Conservation (phyloP, 2,113 vertebrate species). For the Sarotherodon lohbergeri region DNA sequence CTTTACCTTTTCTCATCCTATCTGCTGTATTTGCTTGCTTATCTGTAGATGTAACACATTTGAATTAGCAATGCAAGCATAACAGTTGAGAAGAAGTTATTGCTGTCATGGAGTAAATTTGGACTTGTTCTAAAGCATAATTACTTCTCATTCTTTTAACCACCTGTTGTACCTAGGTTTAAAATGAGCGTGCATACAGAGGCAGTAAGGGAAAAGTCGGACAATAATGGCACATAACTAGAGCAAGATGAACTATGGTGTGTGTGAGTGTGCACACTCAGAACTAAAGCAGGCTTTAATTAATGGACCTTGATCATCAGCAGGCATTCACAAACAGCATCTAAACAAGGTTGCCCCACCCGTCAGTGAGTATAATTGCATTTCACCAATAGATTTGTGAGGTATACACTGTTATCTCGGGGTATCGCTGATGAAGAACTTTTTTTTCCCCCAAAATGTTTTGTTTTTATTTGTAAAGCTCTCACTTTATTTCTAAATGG, state of each 20-base stretch:
- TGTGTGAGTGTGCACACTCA: background rate
- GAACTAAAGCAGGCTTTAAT: constrained; percentile 55
- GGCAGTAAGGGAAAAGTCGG: background rate
- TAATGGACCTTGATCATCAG: constrained; percentile 57
- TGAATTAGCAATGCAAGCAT: background rate
- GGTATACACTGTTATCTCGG: constrained; percentile 2
- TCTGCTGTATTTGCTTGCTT: background rate
- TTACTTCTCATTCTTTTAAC: background rate
- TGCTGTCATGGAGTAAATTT: background rate
- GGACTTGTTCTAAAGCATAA: background rate
- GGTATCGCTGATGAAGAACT: background rate
- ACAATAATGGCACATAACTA: background rate
- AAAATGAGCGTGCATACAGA: background rate
- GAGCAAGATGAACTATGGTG: constrained; percentile 22
- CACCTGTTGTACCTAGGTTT: background rate
- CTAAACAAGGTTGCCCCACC: constrained; percentile 41
- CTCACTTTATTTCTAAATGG: constrained; percentile 4
- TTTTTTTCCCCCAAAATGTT: background rate
- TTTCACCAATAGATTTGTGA: constrained; percentile 54
- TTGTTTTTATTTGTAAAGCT: constrained; percentile 4
- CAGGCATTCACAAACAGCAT: constrained; percentile 56
- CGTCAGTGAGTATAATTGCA: constrained; percentile 54
- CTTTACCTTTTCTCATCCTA: background rate
- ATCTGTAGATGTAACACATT: background rate
- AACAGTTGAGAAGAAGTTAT: background rate